Evolutionary conservation across 37 sponge, comb jelly and placozoan genomes (phyloP), one percentile per base, ranked within the genome.

Genomic region (Chondrilla cf. caribensis): DNA sequence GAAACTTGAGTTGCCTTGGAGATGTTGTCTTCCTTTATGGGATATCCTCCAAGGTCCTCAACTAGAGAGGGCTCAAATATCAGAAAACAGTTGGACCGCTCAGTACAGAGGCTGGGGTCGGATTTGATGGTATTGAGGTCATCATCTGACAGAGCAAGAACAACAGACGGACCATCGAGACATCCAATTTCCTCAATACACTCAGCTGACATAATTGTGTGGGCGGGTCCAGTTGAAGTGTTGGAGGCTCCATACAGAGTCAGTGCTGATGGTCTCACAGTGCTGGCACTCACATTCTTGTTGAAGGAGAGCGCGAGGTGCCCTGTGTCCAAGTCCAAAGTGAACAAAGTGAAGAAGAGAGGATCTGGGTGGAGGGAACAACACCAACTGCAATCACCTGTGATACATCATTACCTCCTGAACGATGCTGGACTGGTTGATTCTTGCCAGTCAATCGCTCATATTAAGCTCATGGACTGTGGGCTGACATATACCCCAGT

Each of bases 251-350:
- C 35, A 28, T 33, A 33, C 32, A 67, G 33, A 33, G 68, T 67
- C 32, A 67, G 31, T 26, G 68, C 68, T 31, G 68, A 31, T 26
- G 68, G 68, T 26, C 29, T 26, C 2, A 67, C 68, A 33, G 31
- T 31, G 35, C 35, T 28, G 26, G 68, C 68, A n/a, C 31, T 67
- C 35, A 67, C 68, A 26, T 67, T 67, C 68, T 67, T 67, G 68
- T 67, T 67, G 68, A 67, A 67, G 2, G 31, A 31, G 4, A 67
- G 68, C 26, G 7, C 35, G 17, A 67, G 68, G 31, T 28, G 35
- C 3, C 68, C 68, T 3, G 31, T 67, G 68, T 67, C 35, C 68
- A 67, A 17, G 68, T 67, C 68, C 68, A 67, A 33, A 29, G 68
- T 33, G 35, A 67, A 67, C 17, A 17, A 28, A 31, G 31, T 18